phyloP scores from a whole-genome alignment of 2,888 invertebrate species.

The Parnassius glacialis region DNA sequence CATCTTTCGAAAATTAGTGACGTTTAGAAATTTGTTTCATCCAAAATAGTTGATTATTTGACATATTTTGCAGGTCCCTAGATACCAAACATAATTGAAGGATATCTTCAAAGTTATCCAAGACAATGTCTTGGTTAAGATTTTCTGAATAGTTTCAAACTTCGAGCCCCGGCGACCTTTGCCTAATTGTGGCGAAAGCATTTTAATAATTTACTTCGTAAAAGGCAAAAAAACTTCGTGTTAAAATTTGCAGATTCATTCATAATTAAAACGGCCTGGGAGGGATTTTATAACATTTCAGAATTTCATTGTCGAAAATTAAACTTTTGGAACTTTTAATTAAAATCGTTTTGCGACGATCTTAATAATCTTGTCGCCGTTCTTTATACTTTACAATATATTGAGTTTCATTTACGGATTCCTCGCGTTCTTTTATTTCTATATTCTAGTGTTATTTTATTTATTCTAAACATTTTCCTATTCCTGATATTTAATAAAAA shows the following conservation, averaged over 20 bases:
- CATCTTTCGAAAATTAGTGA: too few species aligned
- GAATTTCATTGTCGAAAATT: slow-evolving; percentile 26
- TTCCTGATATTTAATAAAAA: too few species aligned
- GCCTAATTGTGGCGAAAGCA: slow-evolving; percentile 21
- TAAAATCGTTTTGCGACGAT: slow-evolving; percentile 24
- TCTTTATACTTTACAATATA: slow-evolving; percentile 2
- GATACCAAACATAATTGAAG: slow-evolving; percentile 3
- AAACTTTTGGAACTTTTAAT: slow-evolving; percentile 25
- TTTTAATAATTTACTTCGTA: slow-evolving; percentile 22
- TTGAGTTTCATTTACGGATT: too few species aligned
- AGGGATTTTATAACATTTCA: slow-evolving; percentile 18
- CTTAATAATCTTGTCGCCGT: slow-evolving; percentile 22
- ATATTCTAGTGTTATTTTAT: too few species aligned
- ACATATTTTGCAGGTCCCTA: slow-evolving; percentile 18
- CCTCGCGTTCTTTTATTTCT: neutral
- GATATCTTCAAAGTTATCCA: slow-evolving; percentile 19
- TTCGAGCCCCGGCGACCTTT: slow-evolving; percentile 18
- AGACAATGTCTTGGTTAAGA: slow-evolving; percentile 28
- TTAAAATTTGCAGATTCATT: slow-evolving; percentile 25
- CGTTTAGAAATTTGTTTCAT: neutral
- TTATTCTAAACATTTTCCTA: too few species aligned
- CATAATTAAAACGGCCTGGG: slow-evolving; percentile 25
- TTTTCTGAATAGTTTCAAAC: slow-evolving; percentile 27
- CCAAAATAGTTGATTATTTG: slow-evolving; percentile 6
- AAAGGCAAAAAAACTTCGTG: slow-evolving; percentile 22